A percentile compares a stretch with the other conserved stretches of the same genome.
Conservation (phyloP, 2,113 vertebrate species). For the Ariopsis seemanni region DNA sequence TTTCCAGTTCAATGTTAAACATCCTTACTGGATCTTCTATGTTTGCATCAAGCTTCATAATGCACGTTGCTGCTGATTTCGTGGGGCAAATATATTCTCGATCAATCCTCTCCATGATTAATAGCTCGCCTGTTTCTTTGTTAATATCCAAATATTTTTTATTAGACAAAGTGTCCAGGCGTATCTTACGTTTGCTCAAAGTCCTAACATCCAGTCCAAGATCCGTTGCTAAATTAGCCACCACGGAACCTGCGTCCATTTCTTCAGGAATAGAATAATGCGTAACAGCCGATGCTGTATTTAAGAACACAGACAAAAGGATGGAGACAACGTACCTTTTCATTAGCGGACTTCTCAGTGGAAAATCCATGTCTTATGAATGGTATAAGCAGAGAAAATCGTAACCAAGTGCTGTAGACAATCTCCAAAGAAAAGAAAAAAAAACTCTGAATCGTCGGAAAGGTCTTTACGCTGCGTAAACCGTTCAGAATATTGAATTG, state of each 20-base stretch:
- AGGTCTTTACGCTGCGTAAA: too few species aligned
- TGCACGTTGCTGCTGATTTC: constrained; percentile 43
- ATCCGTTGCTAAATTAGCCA: constrained; percentile 67
- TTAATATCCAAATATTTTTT: constrained; percentile 69
- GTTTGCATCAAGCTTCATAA: constrained; percentile 46
- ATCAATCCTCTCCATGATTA: constrained; percentile 64
- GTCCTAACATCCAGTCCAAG: constrained; percentile 62
- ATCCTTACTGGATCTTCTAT: constrained; percentile 55
- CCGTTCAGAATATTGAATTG: too few species aligned
- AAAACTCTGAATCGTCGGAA: too few species aligned
- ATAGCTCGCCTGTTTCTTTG: constrained; percentile 70
- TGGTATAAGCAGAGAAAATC: too few species aligned
- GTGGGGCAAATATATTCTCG: constrained; percentile 55
- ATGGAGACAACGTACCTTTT: too few species aligned
- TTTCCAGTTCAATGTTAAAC: constrained; percentile 51
- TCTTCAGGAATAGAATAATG: constrained; percentile 62
- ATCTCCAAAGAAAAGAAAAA: too few species aligned
- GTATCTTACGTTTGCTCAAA: constrained; percentile 51
- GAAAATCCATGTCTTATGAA: too few species aligned
- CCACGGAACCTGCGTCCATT: constrained; percentile 67
- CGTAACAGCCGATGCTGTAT: background rate
- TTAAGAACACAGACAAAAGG: too few species aligned
- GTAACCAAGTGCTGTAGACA: too few species aligned
- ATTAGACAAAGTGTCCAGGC: constrained; percentile 44
- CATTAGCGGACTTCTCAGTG: too few species aligned